Evolutionary conservation across 2,888 invertebrate genomes (phyloP).

Genomic region (Eristalis pertinax): DNA sequence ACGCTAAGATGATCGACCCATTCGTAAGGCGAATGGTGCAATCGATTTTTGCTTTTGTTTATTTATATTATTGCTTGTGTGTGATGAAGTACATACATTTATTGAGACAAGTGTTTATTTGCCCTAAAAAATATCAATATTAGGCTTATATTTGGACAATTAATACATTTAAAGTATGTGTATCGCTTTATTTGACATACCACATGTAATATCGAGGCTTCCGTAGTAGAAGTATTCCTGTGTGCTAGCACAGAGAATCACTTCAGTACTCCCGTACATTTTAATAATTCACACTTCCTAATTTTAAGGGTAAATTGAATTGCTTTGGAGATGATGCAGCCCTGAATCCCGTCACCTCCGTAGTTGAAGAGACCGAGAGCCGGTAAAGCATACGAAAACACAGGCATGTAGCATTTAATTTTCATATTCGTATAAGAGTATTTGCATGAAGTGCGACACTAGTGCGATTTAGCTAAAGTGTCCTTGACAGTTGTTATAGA

Average conservation of each 20-base stretch:
- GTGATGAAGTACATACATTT: too few species aligned
- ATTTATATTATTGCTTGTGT: too few species aligned
- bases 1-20: too few species aligned
- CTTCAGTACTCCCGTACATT: conserved; percentile 31
- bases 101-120: too few species aligned
- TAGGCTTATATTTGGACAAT: too few species aligned
- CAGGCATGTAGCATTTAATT: conserved; percentile 42
- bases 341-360: conserved; percentile 10
- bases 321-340: conserved; percentile 44
- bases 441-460: conserved; percentile 60
- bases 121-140: too few species aligned
- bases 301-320: conserved; percentile 67
- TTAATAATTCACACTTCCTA: conserved; percentile 51
- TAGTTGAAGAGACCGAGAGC: conserved; percentile 7
- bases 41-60: too few species aligned
- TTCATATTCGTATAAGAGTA: conserved; percentile 51
- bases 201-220: neutral
- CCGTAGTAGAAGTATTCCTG: neutral
- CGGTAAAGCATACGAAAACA: neutral
- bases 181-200: neutral
- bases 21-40: too few species aligned
- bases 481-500: conserved; percentile 54
- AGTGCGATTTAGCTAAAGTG: conserved; percentile 63
- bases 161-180: neutral
- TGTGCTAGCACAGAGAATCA: neutral